phyloP scores from a whole-genome alignment of 2,113 vertebrate genomes.

The Podocnemis expansa region DNA sequence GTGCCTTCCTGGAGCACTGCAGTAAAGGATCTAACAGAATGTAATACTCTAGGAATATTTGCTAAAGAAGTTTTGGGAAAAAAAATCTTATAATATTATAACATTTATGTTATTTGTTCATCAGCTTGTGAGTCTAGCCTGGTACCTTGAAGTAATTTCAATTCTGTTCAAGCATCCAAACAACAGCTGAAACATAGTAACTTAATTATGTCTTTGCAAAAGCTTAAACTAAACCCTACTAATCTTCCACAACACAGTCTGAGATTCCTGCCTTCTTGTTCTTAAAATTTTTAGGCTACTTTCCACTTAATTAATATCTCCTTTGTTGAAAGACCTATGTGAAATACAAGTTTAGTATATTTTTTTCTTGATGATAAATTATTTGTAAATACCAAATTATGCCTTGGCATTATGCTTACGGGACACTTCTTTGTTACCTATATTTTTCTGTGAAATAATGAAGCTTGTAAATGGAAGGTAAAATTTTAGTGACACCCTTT shows the following conservation, averaged over 20 bases:
- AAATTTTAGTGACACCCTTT: background rate
- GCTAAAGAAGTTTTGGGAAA: background rate
- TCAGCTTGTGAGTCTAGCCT: background rate
- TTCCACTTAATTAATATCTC: background rate
- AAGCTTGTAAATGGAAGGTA: background rate
- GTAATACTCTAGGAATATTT: background rate
- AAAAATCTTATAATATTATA: background rate
- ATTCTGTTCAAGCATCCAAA: background rate
- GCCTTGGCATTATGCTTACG: background rate
- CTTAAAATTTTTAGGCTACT: constrained; percentile 6
- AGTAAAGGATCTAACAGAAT: background rate
- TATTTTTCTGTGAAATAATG: background rate
- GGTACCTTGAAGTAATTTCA: constrained; percentile 3
- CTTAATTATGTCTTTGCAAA: background rate
- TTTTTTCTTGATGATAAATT: background rate
- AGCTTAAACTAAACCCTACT: constrained; percentile 3
- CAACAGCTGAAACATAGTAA: constrained; percentile 9
- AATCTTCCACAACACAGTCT: background rate
- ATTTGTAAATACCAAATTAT: background rate
- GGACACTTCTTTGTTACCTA: background rate
- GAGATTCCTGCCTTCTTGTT: background rate
- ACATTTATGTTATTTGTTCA: background rate
- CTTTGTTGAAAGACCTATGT: background rate
- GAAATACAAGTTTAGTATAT: constrained; percentile 7
- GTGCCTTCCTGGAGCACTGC: background rate